Evolutionary conservation across 2,888 invertebrate genomes (phyloP).

Genomic region (Eulithis prunata): DNA sequence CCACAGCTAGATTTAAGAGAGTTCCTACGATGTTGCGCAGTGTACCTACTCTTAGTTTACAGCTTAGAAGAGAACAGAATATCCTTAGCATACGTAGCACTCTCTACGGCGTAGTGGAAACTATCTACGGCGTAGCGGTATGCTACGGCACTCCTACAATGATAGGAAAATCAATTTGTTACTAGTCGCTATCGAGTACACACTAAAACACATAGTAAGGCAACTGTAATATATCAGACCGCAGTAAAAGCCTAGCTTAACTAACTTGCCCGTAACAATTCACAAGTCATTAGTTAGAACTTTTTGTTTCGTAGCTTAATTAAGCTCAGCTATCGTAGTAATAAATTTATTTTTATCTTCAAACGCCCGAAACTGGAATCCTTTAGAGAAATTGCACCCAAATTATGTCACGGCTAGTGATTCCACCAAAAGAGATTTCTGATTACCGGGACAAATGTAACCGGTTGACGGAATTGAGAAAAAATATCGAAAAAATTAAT

Average conservation of each 20-base stretch:
- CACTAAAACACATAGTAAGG: neutral
- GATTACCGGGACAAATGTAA: neutral
- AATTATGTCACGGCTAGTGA: slow-evolving; percentile 24
- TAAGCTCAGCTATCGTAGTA: slow-evolving; percentile 27
- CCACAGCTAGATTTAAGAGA: too few species aligned
- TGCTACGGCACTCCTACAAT: too few species aligned
- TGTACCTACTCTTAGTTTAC: too few species aligned
- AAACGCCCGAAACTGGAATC: slow-evolving; percentile 29
- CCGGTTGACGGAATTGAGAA: too few species aligned
- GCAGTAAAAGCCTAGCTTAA: neutral
- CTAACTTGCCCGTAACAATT: slow-evolving; percentile 20
- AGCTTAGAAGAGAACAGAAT: too few species aligned
- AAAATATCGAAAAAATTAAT: too few species aligned
- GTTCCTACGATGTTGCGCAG: too few species aligned
- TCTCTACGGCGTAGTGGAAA: too few species aligned
- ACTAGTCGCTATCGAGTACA: too few species aligned
- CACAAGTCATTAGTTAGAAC: slow-evolving; percentile 29
- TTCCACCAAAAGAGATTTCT: slow-evolving; percentile 6
- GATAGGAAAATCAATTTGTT: too few species aligned
- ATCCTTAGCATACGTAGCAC: too few species aligned
- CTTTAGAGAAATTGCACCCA: slow-evolving; percentile 29
- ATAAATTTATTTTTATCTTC: slow-evolving; percentile 37
- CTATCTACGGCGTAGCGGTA: too few species aligned
- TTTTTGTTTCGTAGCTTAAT: slow-evolving; percentile 33
- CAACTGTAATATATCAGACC: neutral